phyloP scores from a whole-genome alignment of 2,113 vertebrate species.

The Myotis brandtii region DNA sequence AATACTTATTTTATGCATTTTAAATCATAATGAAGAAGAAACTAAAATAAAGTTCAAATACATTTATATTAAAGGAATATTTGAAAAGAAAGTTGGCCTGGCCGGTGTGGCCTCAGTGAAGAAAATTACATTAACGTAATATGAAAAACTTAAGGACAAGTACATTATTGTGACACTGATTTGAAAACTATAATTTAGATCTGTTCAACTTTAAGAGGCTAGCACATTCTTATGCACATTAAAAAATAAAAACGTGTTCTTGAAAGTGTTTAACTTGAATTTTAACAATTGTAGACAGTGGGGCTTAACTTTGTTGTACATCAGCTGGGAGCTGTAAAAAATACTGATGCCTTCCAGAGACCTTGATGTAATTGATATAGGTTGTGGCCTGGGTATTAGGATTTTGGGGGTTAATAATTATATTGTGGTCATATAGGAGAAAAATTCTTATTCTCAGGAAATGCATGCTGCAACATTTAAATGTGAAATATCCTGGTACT shows the following conservation, averaged over 20 bases:
- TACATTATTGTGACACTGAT: conserved; percentile 34
- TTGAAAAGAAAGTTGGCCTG: not conserved
- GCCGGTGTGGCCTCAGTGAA: not conserved
- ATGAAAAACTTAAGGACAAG: not conserved
- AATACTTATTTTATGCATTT: conserved; percentile 8
- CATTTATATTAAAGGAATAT: not conserved
- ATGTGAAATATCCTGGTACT: not conserved
- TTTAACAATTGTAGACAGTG: not conserved
- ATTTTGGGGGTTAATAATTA: not conserved
- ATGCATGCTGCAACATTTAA: not conserved
- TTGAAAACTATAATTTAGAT: conserved; percentile 8
- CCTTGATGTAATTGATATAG: not conserved
- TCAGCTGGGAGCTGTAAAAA: not conserved
- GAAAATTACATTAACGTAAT: not conserved
- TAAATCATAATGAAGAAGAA: not conserved
- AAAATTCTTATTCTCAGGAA: conserved; percentile 21
- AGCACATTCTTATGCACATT: not conserved
- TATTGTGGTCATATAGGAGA: not conserved
- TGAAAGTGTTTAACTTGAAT: conserved; percentile 14
- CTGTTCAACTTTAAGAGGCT: not conserved
- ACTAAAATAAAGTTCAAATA: not conserved
- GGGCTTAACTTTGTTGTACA: not conserved
- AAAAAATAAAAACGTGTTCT: not conserved
- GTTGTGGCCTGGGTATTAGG: not conserved
- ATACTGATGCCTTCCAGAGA: not conserved